Percentiles rank a stretch among this genome's conserved stretches.
Evolutionary conservation across 1,140 invertebrate genomes (phyloP).

Genomic region (Lasioglossum baleicum): DNA sequence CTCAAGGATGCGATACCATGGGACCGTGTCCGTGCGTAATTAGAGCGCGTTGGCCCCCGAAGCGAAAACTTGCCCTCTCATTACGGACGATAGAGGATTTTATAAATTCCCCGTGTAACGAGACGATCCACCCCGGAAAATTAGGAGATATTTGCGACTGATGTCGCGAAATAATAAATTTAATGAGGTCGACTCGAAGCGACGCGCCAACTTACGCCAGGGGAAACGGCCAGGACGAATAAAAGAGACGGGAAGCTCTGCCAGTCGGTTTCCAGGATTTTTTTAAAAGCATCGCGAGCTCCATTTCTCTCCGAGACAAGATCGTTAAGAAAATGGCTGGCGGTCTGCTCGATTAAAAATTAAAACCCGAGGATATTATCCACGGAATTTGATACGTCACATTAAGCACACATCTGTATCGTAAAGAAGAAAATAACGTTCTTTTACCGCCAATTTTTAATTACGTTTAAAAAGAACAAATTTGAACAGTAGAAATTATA

Average conservation of each 20-base stretch:
- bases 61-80: conserved; percentile 26
- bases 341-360: too few relatives aligned
- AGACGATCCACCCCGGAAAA: conserved; percentile 28
- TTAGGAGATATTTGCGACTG: conserved; percentile 26
- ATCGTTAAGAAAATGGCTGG: background rate
- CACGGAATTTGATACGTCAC: too few relatives aligned
- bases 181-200: conserved; percentile 19
- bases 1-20: background rate
- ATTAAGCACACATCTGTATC: too few relatives aligned
- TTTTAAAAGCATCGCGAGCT: too few relatives aligned
- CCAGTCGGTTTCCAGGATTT: too few relatives aligned
- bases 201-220: background rate
- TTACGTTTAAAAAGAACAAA: too few relatives aligned
- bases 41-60: conserved; percentile 20
- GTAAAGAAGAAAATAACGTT: too few relatives aligned
- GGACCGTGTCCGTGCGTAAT: conserved; percentile 6
- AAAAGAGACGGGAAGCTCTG: background rate
- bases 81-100: conserved; percentile 38
- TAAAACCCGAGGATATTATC: too few relatives aligned
- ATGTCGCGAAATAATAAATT: conserved; percentile 38
- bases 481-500: too few relatives aligned
- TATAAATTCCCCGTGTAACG: conserved; percentile 31
- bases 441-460: too few relatives aligned
- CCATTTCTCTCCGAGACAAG: background rate
- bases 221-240: background rate